These are phyloP conservation scores for Lates calcarifer DNA, from an alignment of 2,113 vertebrate species.

Conservation along the genomic window DNA sequence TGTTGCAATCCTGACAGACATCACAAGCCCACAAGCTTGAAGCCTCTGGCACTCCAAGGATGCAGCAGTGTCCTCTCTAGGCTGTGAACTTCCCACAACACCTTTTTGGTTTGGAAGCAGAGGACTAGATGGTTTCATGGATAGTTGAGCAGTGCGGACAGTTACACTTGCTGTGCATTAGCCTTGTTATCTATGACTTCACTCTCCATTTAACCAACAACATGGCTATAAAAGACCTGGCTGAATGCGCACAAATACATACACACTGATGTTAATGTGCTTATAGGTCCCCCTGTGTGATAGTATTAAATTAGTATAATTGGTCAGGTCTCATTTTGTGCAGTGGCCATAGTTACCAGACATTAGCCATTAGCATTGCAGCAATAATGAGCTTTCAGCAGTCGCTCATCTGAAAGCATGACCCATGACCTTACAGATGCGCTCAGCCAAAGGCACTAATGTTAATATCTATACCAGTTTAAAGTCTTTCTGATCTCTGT, in stretches of 20 bases:
- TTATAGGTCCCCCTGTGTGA: conserved; percentile 41
- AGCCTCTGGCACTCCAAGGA: conserved; percentile 56
- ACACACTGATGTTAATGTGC: conserved; percentile 44
- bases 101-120: conserved; percentile 54
- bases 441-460: conserved; percentile 48
- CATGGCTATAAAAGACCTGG: conserved; percentile 54
- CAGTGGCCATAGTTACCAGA: conserved; percentile 53
- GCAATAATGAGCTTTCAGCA: conserved; percentile 68
- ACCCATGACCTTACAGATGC: conserved; percentile 63
- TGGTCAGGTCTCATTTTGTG: conserved; percentile 66
- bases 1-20: conserved; percentile 70
- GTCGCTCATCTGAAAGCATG: conserved; percentile 56
- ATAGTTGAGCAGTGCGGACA: conserved; percentile 61
- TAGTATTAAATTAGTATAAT: conserved; percentile 74
- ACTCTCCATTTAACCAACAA: conserved; percentile 69
- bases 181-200: conserved; percentile 59
- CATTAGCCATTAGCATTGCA: conserved; percentile 69
- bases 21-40: conserved; percentile 69
- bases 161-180: conserved; percentile 57
- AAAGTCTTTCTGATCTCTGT: conserved; percentile 37
- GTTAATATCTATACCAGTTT: conserved; percentile 36
- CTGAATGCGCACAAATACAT: conserved; percentile 43
- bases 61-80: conserved; percentile 43
- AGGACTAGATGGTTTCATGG: conserved; percentile 45
- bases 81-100: conserved; percentile 56